Base-by-base conservation (phyloP, 2,888 invertebrate genomes). In the Lasioglossum vierecki region DNA sequence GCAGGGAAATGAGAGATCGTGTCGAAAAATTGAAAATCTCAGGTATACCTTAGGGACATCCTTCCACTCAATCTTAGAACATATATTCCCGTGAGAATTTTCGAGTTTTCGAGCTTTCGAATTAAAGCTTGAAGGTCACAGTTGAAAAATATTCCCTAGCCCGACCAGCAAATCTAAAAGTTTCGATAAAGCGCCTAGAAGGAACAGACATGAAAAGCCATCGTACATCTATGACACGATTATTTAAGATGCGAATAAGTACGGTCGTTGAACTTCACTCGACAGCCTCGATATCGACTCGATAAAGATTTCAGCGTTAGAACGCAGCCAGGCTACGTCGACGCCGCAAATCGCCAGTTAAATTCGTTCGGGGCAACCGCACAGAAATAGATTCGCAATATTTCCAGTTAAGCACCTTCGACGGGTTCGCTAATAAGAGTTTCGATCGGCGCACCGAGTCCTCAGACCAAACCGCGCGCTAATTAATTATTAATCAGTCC, bases 401-500 rank as follows among this genome's bases (percentile, higher is more conserved):
- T 73, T 75, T 53, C 70, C n/a, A 49, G 46, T 76, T 26, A 41
- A 79, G 76, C 53, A 74, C 53, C 70, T 74, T 70, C 78, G 57
- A 76, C 66, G 81, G 53, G 70, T 72, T 77, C 77, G 71, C 75
- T 83, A 78, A 80, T 66, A 80, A 84, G 77, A 84, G 77, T 60
- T 75, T 77, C 80, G 74, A 84, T 84, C 68, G 60, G 73, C 35
- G 11, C 63, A 63, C 15, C 63, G 39, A 9, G 15, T 22, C 26
- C 63, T 30, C 15, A n/a, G 63, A 49, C 2, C 44, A 13, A 53
- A 13, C n/a, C 66, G 26, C 57, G 41, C 30, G 22, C 46, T 72
- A 78, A 85, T 85, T 85, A 84, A 84, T 85, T 84, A 85, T 84
- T 76, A 84, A 84, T 76, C 68, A 41, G 44, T 60, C 68, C 13